Base-by-base conservation (phyloP, 2,797 vertebrate genomes). In the Microcaecilia unicolor region DNA sequence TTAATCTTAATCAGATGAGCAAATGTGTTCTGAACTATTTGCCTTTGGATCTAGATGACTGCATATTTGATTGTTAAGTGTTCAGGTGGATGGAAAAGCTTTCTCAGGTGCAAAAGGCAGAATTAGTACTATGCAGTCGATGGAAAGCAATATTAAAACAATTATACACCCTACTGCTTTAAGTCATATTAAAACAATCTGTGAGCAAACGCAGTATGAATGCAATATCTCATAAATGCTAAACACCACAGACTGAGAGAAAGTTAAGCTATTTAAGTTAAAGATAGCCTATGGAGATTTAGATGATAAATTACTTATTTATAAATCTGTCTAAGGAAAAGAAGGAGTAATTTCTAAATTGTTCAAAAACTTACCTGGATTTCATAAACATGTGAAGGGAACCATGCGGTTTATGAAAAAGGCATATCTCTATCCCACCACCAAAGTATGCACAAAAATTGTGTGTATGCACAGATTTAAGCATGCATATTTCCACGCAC, bases 181-280 rank as follows among this genome's bases (percentile, higher is more conserved):
- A 51, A 67, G 62, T 64, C 47, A 60, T 70, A 72, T 68, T 69
- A 64, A 65, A 70, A 67, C 42, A 66, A 64, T 67, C 47, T 67
- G 39, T 55, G 73, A 67, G 65, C 57, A 64, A 61, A 57, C 60
- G 51, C 31, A 46, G 22, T 59, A 49, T 51, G 59, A 70, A 60
- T 51, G 58, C 36, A 55, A 52, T 57, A 56, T 34, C 49, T 65
- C 41, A 62, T 50, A 64, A 73, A 59, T 46, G 51, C 59, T 17
- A 69, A 66, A 59, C n/a, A n/a, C n/a, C n/a, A n/a, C 23, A 27
- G 43, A 16, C 17, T 8, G 2, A 3, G 63, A 55, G 51, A 72
- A 49, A 36, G 52, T 28, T 41, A 51, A 55, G 25, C 11, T 32
- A 58, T 51, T 26, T 15, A 37, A 47, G 46, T 18, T 49, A 48